Base-by-base conservation (phyloP, 1,140 invertebrate genomes). In the Leguminivora glycinivorella region DNA sequence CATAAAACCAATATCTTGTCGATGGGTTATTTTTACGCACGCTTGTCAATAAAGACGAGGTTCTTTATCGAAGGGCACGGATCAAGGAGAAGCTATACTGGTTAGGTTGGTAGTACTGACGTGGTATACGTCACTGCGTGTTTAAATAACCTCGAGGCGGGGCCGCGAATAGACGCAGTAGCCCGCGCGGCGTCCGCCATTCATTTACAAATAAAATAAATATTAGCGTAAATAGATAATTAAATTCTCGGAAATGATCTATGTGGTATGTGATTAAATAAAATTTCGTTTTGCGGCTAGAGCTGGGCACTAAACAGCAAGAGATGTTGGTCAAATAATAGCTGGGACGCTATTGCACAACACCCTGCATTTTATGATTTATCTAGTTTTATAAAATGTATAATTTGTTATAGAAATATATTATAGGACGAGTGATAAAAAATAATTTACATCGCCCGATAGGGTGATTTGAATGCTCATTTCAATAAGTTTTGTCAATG, bases 101-200 rank as follows among this genome's bases (percentile, higher is more conserved):
- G 69, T 73, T 22, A 52, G 47, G 47, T 22, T 52, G 47, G 63
- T 71, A 81, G 72, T 75, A 72, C 77, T 79, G 70, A 77, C 73
- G 75, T 69, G 71, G 58, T 70, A 76, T 77, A 83, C 86, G 84
- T 88, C 83, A 83, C 75, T 73, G 70, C 75, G 78, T 83, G 83
- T 85, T 86, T 84, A 88, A 87, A 87, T 88, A 85, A 76, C 79
- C 80, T 84, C 78, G 82, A 80, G 80, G 80, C 79, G 84, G 79
- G 80, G 82, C 79, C 79, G 76, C 72, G 72, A 76, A 82, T 75
- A 78, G 75, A 78, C 75, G 74, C 72, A 43, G 73, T 74, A 88
- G 85, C 76, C 85, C 79, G 83, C 79, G 70, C 79, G 85, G 85
- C 84, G 81, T 63, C 58, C 58, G 26, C 58, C 58, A 63, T 63